These are phyloP conservation scores for Euglossa dilemma DNA, from an alignment of 1,140 invertebrate species.

Conservation along the genomic window DNA sequence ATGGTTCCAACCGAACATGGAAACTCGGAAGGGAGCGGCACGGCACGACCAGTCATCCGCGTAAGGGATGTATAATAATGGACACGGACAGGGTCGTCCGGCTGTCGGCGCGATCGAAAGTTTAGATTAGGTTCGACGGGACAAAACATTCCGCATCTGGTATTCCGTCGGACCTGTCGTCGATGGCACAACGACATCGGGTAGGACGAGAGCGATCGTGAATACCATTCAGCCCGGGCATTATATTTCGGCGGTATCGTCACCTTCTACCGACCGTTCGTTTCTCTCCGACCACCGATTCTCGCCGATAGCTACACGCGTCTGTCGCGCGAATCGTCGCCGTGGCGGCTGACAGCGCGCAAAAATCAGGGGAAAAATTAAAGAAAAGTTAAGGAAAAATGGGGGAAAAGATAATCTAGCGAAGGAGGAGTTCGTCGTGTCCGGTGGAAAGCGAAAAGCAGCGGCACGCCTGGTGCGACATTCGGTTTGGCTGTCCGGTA, in stretches of 20 bases:
- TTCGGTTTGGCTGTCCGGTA: slow-evolving; percentile 49
- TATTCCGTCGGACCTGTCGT: slow-evolving; percentile 70
- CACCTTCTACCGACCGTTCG: not conserved
- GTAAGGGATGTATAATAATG: slow-evolving; percentile 31
- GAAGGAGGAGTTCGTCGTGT: no score
- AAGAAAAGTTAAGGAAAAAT: no score
- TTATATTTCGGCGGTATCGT: not conserved
- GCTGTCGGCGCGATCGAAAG: slow-evolving; percentile 61
- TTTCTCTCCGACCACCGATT: no score
- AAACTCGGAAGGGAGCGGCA: no score
- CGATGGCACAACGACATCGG: slow-evolving; percentile 41
- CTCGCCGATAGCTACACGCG: no score
- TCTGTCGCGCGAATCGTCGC: no score
- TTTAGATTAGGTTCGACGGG: slow-evolving; percentile 69
- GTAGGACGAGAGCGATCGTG: slow-evolving; percentile 1
- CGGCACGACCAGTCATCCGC: slow-evolving; percentile 18
- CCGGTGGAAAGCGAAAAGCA: not conserved
- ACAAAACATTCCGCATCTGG: slow-evolving; percentile 74
- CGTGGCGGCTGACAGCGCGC: no score
- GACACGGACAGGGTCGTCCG: slow-evolving; percentile 29
- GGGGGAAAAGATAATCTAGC: no score
- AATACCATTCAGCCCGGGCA: not conserved
- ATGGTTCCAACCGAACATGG: not conserved
- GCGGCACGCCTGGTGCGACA: no score
- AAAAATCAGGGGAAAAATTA: no score